A percentile compares a stretch with the other conserved stretches of the same genome.
Conservation (phyloP, 2,888 invertebrate species). For the Caenorhabditis japonica region DNA sequence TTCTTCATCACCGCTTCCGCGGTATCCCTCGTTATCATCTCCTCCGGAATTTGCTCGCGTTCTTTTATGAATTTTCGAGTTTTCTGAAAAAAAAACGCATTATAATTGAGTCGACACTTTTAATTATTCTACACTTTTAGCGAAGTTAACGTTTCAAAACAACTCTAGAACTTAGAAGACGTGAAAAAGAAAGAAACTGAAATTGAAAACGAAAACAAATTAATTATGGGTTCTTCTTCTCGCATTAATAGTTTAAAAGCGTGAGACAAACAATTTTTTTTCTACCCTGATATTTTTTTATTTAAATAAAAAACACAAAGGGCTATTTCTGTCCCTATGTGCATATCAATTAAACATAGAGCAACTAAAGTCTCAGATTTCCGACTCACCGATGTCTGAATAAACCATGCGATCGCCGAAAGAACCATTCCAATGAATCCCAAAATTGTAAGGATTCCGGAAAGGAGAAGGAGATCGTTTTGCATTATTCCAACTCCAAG, state of each 20-base stretch:
- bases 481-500: conserved; percentile 58
- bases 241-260: conserved; percentile 36
- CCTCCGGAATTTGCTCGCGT: conserved; percentile 48
- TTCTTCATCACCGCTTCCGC: conserved; percentile 72
- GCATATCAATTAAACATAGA: conserved; percentile 38
- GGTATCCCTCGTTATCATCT: conserved; percentile 65
- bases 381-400: conserved; percentile 57
- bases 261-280: conserved; percentile 40
- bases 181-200: neutral
- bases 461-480: conserved; percentile 57
- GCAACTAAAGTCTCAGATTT: conserved; percentile 16
- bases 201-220: too few species aligned
- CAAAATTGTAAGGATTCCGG: conserved; percentile 52
- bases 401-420: conserved; percentile 61
- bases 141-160: too few species aligned
- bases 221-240: conserved; percentile 29
- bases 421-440: conserved; percentile 65
- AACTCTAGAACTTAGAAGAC: too few species aligned
- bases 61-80: conserved; percentile 39
- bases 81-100: conserved; percentile 44
- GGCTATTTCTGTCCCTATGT: conserved; percentile 5
- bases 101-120: too few species aligned
- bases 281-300: neutral
- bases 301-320: conserved; percentile 1
- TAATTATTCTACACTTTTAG: neutral